These are phyloP conservation scores for Drosophila crucigera DNA, from an alignment of 2,888 invertebrate genomes.

Conservation along the genomic window DNA sequence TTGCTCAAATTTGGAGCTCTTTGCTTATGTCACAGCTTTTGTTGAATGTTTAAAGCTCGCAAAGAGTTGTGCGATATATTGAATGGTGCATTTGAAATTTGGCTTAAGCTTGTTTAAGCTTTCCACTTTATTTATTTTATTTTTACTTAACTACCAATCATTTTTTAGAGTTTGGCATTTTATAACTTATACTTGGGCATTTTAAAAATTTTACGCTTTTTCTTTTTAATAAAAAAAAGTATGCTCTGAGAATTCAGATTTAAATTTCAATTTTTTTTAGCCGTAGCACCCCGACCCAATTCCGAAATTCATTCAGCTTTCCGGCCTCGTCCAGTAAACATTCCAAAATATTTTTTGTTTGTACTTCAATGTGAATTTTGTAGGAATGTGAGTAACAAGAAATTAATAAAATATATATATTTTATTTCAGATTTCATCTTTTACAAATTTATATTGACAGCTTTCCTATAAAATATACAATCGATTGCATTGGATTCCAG, in stretches of 20 bases:
- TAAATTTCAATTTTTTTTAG: neutral
- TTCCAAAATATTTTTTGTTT: conserved; percentile 10
- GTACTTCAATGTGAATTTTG: conserved; percentile 17
- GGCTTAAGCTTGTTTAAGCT: neutral
- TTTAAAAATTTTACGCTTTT: neutral
- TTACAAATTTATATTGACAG: neutral
- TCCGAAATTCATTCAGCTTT: conserved; percentile 11
- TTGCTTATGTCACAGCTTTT: conserved; percentile 17
- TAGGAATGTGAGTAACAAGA: conserved; percentile 13
- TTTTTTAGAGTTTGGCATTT: neutral
- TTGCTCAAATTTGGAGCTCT: neutral
- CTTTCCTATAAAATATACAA: neutral
- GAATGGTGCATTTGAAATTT: neutral
- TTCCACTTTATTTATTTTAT: neutral
- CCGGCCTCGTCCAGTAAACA: conserved; percentile 11
- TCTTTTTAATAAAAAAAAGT: neutral
- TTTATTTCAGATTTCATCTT: neutral
- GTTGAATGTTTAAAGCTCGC: conserved; percentile 19
- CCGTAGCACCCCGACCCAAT: neutral
- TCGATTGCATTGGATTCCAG: neutral
- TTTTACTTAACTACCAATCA: neutral
- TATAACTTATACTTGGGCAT: neutral
- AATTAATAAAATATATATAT: neutral
- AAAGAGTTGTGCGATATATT: neutral
- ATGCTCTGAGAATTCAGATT: neutral